Evolutionary conservation across 2,113 vertebrate species (phyloP).

Genomic region (Amphilophus citrinellus): DNA sequence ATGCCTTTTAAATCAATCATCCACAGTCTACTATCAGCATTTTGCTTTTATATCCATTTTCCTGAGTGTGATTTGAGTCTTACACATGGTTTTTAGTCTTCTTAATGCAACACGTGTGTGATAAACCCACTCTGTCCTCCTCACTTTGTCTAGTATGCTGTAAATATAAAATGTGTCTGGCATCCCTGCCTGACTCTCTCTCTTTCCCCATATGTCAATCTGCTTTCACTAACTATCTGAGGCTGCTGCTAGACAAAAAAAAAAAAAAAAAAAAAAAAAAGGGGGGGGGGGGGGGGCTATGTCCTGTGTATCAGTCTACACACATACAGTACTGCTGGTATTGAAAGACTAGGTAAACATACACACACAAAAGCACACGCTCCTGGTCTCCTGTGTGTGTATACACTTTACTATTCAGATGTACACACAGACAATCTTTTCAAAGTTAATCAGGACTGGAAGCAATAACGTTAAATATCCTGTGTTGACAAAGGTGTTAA

Average conservation of each 20-base stretch:
- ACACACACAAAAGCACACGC: background rate
- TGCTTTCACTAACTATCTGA: slow-evolving; percentile 22
- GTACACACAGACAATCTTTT: background rate
- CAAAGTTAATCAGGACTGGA: slow-evolving; percentile 10
- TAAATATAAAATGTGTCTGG: slow-evolving; percentile 20
- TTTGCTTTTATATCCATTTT: background rate
- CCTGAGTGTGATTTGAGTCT: background rate
- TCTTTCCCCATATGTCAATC: background rate
- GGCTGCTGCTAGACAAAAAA: slow-evolving; percentile 16
- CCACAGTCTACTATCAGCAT: background rate
- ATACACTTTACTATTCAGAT: background rate
- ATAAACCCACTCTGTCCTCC: background rate
- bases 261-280: too few species aligned
- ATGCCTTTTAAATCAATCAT: background rate
- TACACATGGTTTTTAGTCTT: slow-evolving; percentile 1
- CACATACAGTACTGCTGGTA: background rate
- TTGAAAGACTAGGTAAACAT: slow-evolving; percentile 4
- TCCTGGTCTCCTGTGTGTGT: background rate
- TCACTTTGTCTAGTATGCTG: background rate
- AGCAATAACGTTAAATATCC: slow-evolving; percentile 8
- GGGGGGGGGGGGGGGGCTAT: background rate
- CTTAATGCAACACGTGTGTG: background rate
- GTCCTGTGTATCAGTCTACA: background rate
- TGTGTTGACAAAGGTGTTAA: slow-evolving; percentile 14
- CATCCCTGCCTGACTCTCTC: background rate